Evolutionary conservation across 2,797 vertebrate species (phyloP), one percentile per base, ranked within the genome.

Genomic region (Myiothlypis coronata): DNA sequence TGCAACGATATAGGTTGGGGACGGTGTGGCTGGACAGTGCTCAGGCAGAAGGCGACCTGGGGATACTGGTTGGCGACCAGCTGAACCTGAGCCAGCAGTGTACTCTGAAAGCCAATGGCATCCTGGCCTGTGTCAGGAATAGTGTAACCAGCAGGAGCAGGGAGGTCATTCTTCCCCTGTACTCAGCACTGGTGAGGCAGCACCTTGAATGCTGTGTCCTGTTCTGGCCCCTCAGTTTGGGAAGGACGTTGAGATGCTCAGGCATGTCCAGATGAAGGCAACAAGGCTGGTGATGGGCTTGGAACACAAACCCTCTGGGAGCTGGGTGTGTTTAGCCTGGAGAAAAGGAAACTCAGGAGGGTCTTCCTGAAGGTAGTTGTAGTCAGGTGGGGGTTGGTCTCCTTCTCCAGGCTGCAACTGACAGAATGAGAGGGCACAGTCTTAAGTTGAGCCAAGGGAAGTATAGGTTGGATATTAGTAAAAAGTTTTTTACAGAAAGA

Each of bases 211-310:
- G 10, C 24, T 56, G 52, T 34, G 32, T 28, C 69, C 52, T 44
- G 24, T 3, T 46, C 53, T 46, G 70, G 11, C 7, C 12, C 70
- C 43, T 57, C 70, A 37, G n/a, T 46, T 57, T 11, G 10, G n/a
- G 53, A 57, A 57, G 26, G 37, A 63, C 0, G 0, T 11, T 23
- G 37, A 43, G 59, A 49, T 0, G 0, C 17, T 39, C 1, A 13
- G 39, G 35, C 1, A 0, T 0, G 0, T 37, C 55, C 71, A 47
- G 71, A 59, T 41, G 34, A 34, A 59, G 27, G 43, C 27, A 59
- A 32, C 3, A 0, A 75, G 18, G 44, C 11, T 49, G 44, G 44
- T 2, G 28, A 60, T 13, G 28, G 22, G 13, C 22, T 60, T 2
- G 72, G 56, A 39, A 12, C 10, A 49, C 34, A n/a, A 49, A 0